These are phyloP conservation scores for Hyperopisus bebe DNA, from an alignment of 2,113 vertebrate genomes.

Conservation along the genomic window DNA sequence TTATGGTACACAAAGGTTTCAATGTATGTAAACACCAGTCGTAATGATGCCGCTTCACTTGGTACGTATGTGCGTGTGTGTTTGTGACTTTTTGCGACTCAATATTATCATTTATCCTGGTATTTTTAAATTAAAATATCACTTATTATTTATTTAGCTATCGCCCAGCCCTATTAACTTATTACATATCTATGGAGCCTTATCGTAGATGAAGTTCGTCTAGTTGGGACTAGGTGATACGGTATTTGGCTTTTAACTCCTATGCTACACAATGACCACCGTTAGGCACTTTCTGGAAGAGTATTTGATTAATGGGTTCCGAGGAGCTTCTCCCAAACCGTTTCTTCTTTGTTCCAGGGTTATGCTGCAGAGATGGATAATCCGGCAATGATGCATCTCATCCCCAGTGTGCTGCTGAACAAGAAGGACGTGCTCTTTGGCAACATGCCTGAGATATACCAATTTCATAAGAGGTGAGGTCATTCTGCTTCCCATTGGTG, in stretches of 20 bases:
- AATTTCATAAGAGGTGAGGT: conserved; percentile 87
- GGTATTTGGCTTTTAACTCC: background rate
- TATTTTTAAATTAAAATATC: background rate
- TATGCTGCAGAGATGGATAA: conserved; percentile 96
- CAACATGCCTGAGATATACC: conserved; percentile 96
- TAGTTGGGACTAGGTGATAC: background rate
- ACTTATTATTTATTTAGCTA: background rate
- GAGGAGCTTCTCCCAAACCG: background rate
- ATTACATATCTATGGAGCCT: background rate
- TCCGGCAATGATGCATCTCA: conserved; percentile 76
- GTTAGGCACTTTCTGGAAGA: background rate
- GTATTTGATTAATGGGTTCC: background rate
- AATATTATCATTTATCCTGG: background rate
- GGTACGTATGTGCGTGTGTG: background rate
- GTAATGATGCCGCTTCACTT: background rate
- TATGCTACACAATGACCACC: background rate
- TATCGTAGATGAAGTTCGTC: background rate
- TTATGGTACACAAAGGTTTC: background rate
- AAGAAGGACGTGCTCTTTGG: conserved; percentile 93
- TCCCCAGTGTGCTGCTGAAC: conserved; percentile 74
- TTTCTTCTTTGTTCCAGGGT: conserved; percentile 62
- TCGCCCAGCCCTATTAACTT: background rate
- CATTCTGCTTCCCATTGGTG: background rate
- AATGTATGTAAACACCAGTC: background rate
- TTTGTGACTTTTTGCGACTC: background rate